Conservation (phyloP, 1,140 invertebrate genomes). For the Drusus annulatus region DNA sequence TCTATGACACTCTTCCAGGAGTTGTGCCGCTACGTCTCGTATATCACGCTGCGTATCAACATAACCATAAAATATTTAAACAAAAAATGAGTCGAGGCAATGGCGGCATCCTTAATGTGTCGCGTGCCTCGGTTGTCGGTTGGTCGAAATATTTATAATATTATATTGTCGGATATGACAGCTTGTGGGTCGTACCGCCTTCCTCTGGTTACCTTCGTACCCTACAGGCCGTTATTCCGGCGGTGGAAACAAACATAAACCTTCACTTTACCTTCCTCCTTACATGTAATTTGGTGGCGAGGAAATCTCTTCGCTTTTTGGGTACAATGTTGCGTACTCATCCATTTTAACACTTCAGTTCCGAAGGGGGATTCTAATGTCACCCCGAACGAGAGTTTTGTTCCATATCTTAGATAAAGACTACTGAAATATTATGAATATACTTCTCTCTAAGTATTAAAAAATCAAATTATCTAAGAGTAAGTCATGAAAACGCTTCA, state of each 20-base stretch:
- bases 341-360: neutral
- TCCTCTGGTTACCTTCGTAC: slow-evolving; percentile 4
- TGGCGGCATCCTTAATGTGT: slow-evolving; percentile 16
- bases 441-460: too few species aligned
- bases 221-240: neutral
- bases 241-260: too few species aligned
- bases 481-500: too few species aligned
- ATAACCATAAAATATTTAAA: slow-evolving; percentile 16
- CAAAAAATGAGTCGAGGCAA: neutral
- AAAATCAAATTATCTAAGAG: too few species aligned
- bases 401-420: too few species aligned
- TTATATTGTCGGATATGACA: slow-evolving; percentile 29
- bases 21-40: neutral
- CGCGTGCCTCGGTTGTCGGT: slow-evolving; percentile 3
- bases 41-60: slow-evolving; percentile 11
- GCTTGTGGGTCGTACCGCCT: slow-evolving; percentile 6
- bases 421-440: too few species aligned
- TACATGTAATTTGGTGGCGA: too few species aligned
- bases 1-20: neutral
- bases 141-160: slow-evolving; percentile 23
- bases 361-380: too few species aligned
- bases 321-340: neutral
- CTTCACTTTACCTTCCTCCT: too few species aligned
- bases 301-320: too few species aligned
- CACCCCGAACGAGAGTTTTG: too few species aligned